These are phyloP conservation scores for Pseudoatta argentina DNA, from an alignment of 1,140 invertebrate genomes.

Conservation along the genomic window DNA sequence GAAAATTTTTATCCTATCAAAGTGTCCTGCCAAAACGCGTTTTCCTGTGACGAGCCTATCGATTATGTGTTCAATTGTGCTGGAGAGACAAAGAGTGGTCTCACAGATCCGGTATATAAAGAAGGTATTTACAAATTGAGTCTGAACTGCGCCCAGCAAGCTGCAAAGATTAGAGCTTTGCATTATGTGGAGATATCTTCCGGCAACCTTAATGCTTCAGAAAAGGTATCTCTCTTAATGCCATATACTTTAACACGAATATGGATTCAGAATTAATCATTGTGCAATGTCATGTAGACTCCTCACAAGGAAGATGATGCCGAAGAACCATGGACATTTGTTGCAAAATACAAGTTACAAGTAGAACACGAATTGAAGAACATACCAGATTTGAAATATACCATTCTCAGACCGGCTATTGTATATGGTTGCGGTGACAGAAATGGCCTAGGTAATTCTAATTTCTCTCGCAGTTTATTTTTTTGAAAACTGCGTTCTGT, in stretches of 20 bases:
- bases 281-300: constrained; percentile 83
- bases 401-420: constrained; percentile 93
- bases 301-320: constrained; percentile 92
- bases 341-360: constrained; percentile 93
- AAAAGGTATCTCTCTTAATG: constrained; percentile 88
- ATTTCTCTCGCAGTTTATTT: not conserved
- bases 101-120: constrained; percentile 95
- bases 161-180: constrained; percentile 89
- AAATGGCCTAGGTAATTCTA: constrained; percentile 90
- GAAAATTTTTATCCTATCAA: constrained; percentile 68
- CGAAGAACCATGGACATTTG: constrained; percentile 93
- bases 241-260: not conserved
- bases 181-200: constrained; percentile 94
- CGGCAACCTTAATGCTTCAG: constrained; percentile 92
- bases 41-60: constrained; percentile 88
- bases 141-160: constrained; percentile 93
- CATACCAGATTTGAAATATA: constrained; percentile 91
- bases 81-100: constrained; percentile 95
- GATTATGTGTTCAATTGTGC: constrained; percentile 96
- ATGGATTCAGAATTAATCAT: not conserved
- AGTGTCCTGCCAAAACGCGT: constrained; percentile 93
- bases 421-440: constrained; percentile 95
- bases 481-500: not conserved
- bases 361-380: constrained; percentile 93
- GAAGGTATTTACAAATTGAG: constrained; percentile 95